These are phyloP conservation scores for Globia sparganii DNA, from an alignment of 2,888 invertebrate species.

Conservation along the genomic window DNA sequence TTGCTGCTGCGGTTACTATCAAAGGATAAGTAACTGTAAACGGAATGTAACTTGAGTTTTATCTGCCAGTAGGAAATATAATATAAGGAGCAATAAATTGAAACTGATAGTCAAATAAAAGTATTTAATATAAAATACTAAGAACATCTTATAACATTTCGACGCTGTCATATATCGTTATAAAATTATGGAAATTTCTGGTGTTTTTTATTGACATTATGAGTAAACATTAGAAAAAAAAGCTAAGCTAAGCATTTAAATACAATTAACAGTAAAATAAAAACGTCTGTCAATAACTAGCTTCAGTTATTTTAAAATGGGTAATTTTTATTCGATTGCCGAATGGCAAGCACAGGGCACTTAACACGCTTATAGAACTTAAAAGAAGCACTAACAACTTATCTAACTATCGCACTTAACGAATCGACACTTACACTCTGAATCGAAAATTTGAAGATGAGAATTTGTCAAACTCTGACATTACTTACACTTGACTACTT, in stretches of 20 bases:
- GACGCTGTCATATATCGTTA: background rate
- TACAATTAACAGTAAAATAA: background rate
- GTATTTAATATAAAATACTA: background rate
- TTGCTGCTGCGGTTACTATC: background rate
- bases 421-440: slow-evolving; percentile 4
- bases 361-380: slow-evolving; percentile 52
- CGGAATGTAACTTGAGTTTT: background rate
- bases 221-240: background rate
- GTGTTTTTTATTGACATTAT: slow-evolving; percentile 30
- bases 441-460: background rate
- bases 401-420: slow-evolving; percentile 30
- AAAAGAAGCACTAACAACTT: slow-evolving; percentile 38
- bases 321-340: slow-evolving; percentile 1
- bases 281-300: slow-evolving; percentile 34
- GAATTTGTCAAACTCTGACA: background rate
- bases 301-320: background rate
- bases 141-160: background rate
- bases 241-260: background rate
- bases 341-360: slow-evolving; percentile 44
- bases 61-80: background rate
- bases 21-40: background rate
- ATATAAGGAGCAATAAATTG: background rate
- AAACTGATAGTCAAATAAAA: background rate
- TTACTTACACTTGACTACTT: background rate
- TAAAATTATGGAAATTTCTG: background rate